Evolutionary conservation across 2,113 vertebrate species (phyloP).

Genomic region (Rhinolophus sinicus): DNA sequence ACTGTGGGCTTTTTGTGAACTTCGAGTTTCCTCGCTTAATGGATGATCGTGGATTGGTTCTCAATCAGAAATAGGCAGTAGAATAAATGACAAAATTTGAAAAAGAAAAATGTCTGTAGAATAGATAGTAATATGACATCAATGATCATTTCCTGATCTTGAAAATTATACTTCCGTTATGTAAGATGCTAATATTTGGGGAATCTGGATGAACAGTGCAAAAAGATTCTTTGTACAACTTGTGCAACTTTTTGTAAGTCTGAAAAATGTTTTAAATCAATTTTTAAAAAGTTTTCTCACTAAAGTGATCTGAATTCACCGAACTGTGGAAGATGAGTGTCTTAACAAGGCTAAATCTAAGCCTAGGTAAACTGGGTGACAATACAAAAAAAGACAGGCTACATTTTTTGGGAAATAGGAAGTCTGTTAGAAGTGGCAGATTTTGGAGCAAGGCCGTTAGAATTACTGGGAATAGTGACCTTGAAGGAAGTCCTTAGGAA

Average conservation of each 20-base stretch:
- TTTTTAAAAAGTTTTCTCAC: background rate
- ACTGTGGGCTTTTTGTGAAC: background rate
- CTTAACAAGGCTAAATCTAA: background rate
- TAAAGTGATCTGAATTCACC: background rate
- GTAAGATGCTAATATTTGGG: background rate
- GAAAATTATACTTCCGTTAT: background rate
- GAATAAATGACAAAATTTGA: background rate
- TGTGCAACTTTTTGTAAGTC: background rate
- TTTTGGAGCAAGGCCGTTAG: background rate
- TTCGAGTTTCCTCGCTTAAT: background rate
- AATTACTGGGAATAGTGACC: background rate
- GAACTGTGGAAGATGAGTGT: background rate
- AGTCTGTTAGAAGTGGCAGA: background rate
- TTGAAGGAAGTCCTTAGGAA: background rate
- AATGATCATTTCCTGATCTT: background rate
- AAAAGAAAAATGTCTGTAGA: background rate
- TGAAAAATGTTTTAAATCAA: background rate
- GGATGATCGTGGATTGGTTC: background rate
- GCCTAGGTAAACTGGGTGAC: background rate
- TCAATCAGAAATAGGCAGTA: background rate
- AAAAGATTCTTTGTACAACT: background rate
- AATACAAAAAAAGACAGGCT: background rate
- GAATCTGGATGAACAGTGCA: background rate
- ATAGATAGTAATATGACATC: background rate
- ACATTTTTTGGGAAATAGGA: background rate